Conservation (phyloP, 2,797 vertebrate species). For the Thunnus albacares region DNA sequence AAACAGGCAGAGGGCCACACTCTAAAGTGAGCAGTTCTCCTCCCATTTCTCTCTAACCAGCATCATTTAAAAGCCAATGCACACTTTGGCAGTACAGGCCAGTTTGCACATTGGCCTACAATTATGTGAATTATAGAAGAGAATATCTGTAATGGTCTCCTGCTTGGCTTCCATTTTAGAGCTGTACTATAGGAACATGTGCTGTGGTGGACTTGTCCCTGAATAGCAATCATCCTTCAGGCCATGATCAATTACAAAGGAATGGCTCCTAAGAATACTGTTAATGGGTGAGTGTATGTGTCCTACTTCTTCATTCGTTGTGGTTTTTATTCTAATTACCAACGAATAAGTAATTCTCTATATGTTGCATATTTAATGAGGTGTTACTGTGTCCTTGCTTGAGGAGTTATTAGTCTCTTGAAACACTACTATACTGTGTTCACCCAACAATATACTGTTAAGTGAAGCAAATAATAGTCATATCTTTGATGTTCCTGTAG, state of each 20-base stretch:
- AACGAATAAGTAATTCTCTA: constrained; percentile 20
- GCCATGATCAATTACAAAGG: background rate
- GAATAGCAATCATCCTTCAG: background rate
- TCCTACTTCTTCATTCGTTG: constrained; percentile 36
- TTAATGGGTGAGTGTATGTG: background rate
- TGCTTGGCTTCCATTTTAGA: background rate
- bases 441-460: background rate
- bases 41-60: too few relatives aligned
- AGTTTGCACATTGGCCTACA: background rate
- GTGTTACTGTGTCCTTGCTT: constrained; percentile 14
- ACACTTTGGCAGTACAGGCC: too few relatives aligned
- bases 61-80: too few relatives aligned
- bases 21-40: too few relatives aligned
- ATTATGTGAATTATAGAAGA: too few relatives aligned
- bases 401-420: constrained; percentile 21
- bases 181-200: background rate
- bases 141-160: background rate
- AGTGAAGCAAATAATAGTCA: background rate
- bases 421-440: background rate
- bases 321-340: constrained; percentile 37
- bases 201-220: background rate
- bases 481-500: background rate
- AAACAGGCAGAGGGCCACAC: background rate
- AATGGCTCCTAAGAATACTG: background rate
- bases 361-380: constrained; percentile 50